phyloP scores from a whole-genome alignment of 2,888 invertebrate genomes.

The Synanthedon andrenaeformis region DNA sequence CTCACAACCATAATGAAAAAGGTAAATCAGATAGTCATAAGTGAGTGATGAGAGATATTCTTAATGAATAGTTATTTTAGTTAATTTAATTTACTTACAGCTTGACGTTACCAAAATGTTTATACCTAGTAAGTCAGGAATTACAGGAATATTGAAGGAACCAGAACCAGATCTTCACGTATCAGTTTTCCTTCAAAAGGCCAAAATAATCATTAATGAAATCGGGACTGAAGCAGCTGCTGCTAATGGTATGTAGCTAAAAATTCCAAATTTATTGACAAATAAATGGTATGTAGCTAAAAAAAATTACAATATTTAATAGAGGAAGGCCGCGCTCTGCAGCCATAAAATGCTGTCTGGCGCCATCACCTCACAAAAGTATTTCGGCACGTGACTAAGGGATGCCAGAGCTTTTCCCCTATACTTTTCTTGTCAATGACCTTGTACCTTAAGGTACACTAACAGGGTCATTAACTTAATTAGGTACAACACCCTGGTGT shows the following conservation, averaged over 20 bases:
- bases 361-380: too few relatives aligned
- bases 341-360: too few relatives aligned
- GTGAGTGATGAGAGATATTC: too few relatives aligned
- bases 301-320: slow-evolving; percentile 1
- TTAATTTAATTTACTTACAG: not conserved
- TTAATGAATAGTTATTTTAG: too few relatives aligned
- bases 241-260: slow-evolving; percentile 29
- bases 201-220: slow-evolving; percentile 27
- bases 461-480: too few relatives aligned
- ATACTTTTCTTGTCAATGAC: too few relatives aligned
- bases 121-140: slow-evolving; percentile 10
- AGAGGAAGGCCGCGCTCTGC: not conserved
- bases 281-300: not conserved
- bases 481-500: too few relatives aligned
- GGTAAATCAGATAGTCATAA: slow-evolving; percentile 13
- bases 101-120: slow-evolving; percentile 13
- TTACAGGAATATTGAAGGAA: slow-evolving; percentile 22
- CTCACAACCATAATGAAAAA: slow-evolving; percentile 14
- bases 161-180: slow-evolving; percentile 16
- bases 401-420: too few relatives aligned
- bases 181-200: slow-evolving; percentile 28
- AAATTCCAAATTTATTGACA: not conserved
- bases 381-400: too few relatives aligned
- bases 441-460: too few relatives aligned
- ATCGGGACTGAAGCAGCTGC: slow-evolving; percentile 39